Evolutionary conservation across 1,140 invertebrate genomes (phyloP), one percentile per base, ranked within the genome.

Genomic region (Drosophila obscura): DNA sequence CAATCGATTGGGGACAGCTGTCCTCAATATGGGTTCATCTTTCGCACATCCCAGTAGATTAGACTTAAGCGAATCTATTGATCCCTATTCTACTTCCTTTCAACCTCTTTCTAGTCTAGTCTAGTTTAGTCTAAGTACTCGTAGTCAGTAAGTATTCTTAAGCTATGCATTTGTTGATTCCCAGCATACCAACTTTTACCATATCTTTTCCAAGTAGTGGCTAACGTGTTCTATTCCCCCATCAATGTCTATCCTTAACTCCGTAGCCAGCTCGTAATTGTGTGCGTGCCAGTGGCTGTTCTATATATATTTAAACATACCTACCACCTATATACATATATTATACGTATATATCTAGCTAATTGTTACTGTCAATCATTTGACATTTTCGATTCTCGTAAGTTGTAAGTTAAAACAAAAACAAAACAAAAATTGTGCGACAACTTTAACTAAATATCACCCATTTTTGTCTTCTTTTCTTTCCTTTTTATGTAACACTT

Each of bases 381-480:
- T 45, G 76, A 72, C 61, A 66, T 72, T 76, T 82, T 88, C 69
- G 24, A 85, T 85, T 85, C 44, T 87, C 65, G 81, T 85, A 87
- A 87, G 69, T 87, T 88, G 78, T 87, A 87, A 87, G 83, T 79
- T 79, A 52, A 73, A 43, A 46, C 52, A 71, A 58, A 80, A 80
- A 46, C 62, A 52, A 63, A 80, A 72, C 57, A 76, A 60, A 57
- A 71, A 78, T 71, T 85, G 64, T 77, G 59, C 81, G 64, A 85
- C 66, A 90, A 76, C 76, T 90, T 91, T 80, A 91, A 74, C 89
- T 91, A 91, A 91, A 90, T 85, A 82, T 90, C 81, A 90, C 81
- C 89, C 76, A 90, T 89, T 90, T 82, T 90, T 91, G 79, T 90
- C 87, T 90, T 88, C 84, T 90, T 91, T 90, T 90, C 84, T 91